Evolutionary conservation across 2,888 invertebrate species (phyloP).

Genomic region (Stenotaenia linearis): DNA sequence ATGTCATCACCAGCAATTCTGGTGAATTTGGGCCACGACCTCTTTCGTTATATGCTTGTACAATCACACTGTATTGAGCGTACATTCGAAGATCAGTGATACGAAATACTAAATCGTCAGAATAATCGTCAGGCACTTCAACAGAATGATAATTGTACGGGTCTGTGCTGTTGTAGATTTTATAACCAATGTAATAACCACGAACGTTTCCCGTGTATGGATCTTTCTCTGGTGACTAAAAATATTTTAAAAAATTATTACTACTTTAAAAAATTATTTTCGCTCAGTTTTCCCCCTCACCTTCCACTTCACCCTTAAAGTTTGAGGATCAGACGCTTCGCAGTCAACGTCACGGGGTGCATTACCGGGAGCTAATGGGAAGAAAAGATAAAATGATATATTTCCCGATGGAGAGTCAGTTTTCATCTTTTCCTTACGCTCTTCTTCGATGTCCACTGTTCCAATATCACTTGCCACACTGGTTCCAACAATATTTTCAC

Average conservation of each 20-base stretch:
- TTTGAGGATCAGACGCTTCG: slow-evolving; percentile 45
- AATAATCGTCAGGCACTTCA: slow-evolving; percentile 31
- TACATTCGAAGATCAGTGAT: slow-evolving; percentile 34
- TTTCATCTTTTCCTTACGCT: slow-evolving; percentile 52
- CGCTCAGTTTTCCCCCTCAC: too few species aligned
- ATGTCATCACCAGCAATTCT: slow-evolving; percentile 31
- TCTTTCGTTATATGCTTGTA: slow-evolving; percentile 35
- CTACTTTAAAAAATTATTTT: neutral
- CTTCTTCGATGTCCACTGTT: slow-evolving; percentile 91
- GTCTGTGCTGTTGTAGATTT: slow-evolving; percentile 29
- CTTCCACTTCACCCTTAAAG: slow-evolving; percentile 46
- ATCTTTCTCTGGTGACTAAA: slow-evolving; percentile 28
- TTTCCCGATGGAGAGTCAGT: too few species aligned
- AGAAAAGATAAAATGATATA: neutral
- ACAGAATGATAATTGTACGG: slow-evolving; percentile 31
- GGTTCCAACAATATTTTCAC: slow-evolving; percentile 85
- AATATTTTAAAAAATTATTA: neutral
- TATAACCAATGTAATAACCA: slow-evolving; percentile 31
- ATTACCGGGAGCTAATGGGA: slow-evolving; percentile 44
- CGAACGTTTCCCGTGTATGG: slow-evolving; percentile 28
- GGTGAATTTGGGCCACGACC: slow-evolving; percentile 39
- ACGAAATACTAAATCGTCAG: slow-evolving; percentile 29
- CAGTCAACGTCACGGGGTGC: slow-evolving; percentile 45
- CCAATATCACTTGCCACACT: slow-evolving; percentile 88
- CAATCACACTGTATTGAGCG: slow-evolving; percentile 34